Base-by-base conservation (phyloP, 1,140 invertebrate genomes). In the Oscheius sp. region DNA sequence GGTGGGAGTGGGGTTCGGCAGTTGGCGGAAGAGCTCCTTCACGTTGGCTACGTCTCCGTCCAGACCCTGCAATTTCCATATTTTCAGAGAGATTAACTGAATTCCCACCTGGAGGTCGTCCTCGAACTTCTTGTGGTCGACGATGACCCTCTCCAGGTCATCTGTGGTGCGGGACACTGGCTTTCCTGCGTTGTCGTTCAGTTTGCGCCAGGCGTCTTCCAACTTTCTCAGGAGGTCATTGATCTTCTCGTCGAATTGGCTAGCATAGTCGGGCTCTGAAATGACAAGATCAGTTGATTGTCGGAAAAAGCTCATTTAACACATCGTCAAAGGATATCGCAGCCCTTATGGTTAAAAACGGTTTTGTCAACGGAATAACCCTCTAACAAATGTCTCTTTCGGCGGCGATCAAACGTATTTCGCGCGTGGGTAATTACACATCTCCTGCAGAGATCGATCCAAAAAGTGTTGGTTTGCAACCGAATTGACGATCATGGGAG, bases 111-210 rank as follows among this genome's bases (percentile, higher is more conserved):
- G 61, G 31, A 88, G 79, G 34, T 81, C 82, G 31, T 83, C 83
- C 77, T 89, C 88, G 80, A 88, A 89, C 32, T 85, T 85, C 84
- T 92, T 92, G 82, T 96, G 93, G 79, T 93, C 91, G 63, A 93
- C 87, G 23, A 95, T 91, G 52, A 93, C 72, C 82, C 92, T 91
- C 81, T 95, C 91, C 26, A 96, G 84, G 15, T 90, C 89, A 79
- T 94, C 92, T 38, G 94, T 86, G 84, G 95, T 92, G 35, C 92
- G 86, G 0, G 93, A 91, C 66, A 95, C 87, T 13, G 91, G 89
- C 26, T 92, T 90, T 20, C 90, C 89, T 42, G 92, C 90, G 29
- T 92, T 88, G 75, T 90, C 88, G 79, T 92, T 92, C 3, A 97
- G 86, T 69, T 90, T 89, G 49, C 91, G 87, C 83, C 95, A 94